Percentiles rank a stretch among this genome's conserved stretches.
Conservation (phyloP, 2,797 vertebrate genomes). For the Hoplostethus mediterraneus region DNA sequence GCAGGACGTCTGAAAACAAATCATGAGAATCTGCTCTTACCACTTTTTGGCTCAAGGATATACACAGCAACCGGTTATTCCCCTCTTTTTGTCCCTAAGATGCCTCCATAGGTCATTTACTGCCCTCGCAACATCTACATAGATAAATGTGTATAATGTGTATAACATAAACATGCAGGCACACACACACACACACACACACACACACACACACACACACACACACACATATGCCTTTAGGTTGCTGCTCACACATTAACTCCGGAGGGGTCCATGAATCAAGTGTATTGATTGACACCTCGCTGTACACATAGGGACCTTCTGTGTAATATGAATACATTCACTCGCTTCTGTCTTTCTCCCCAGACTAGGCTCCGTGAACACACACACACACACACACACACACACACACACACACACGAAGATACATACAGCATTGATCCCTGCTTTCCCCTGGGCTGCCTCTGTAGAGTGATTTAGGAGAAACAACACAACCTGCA, state of each 20-base stretch:
- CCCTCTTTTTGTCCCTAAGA: too few relatives aligned
- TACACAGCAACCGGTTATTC: too few relatives aligned
- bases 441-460: constrained; percentile 23
- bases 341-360: too few relatives aligned
- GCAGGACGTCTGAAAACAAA: too few relatives aligned
- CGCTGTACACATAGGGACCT: constrained; percentile 1
- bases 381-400: constrained; percentile 16
- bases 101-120: too few relatives aligned
- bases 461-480: constrained; percentile 44
- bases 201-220: background rate
- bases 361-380: too few relatives aligned
- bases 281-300: constrained; percentile 12
- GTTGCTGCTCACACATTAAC: background rate
- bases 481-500: constrained; percentile 42
- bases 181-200: background rate
- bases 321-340: constrained; percentile 5
- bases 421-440: constrained; percentile 4
- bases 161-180: background rate
- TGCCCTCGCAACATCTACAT: too few relatives aligned
- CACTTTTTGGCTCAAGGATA: too few relatives aligned
- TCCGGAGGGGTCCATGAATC: constrained; percentile 29
- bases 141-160: too few relatives aligned
- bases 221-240: background rate
- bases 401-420: constrained; percentile 11
- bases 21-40: too few relatives aligned